These are phyloP conservation scores for Oxyruncus cristatus DNA, from an alignment of 2,113 vertebrate species.

Conservation along the genomic window DNA sequence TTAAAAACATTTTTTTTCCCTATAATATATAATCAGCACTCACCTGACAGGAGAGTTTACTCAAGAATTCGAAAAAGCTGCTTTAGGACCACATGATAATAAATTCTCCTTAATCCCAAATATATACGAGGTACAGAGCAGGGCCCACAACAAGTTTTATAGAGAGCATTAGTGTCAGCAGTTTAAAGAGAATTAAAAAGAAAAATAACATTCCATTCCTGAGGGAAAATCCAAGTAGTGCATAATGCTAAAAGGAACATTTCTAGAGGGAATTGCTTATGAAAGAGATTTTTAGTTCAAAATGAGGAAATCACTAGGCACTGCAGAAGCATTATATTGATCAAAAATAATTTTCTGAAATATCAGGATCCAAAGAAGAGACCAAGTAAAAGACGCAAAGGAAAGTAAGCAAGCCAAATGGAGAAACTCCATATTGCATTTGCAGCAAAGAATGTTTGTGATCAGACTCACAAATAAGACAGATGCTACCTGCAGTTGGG, in stretches of 20 bases:
- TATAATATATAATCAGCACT: background rate
- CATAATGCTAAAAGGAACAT: background rate
- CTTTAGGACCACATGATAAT: conserved; percentile 25
- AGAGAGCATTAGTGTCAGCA: conserved; percentile 50
- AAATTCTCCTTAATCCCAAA: conserved; percentile 48
- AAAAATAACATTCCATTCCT: conserved; percentile 23
- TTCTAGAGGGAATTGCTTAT: conserved; percentile 19
- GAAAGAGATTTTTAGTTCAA: conserved; percentile 37
- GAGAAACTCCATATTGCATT: background rate
- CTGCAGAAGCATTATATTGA: background rate
- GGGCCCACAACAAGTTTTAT: conserved; percentile 7
- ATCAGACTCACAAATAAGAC: background rate
- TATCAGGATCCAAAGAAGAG: background rate
- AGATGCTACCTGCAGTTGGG: background rate
- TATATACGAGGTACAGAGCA: background rate
- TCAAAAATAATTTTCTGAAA: conserved; percentile 37
- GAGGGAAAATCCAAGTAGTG: conserved; percentile 8
- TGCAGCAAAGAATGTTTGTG: background rate
- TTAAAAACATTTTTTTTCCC: background rate
- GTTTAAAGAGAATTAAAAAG: conserved; percentile 49
- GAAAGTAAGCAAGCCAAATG: background rate
- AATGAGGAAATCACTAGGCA: conserved; percentile 4
- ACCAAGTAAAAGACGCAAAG: background rate
- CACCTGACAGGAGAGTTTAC: conserved; percentile 28
- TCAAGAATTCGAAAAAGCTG: conserved; percentile 25